These are phyloP conservation scores for Epistrophe eligans DNA, from an alignment of 2,888 invertebrate genomes.

Conservation along the genomic window DNA sequence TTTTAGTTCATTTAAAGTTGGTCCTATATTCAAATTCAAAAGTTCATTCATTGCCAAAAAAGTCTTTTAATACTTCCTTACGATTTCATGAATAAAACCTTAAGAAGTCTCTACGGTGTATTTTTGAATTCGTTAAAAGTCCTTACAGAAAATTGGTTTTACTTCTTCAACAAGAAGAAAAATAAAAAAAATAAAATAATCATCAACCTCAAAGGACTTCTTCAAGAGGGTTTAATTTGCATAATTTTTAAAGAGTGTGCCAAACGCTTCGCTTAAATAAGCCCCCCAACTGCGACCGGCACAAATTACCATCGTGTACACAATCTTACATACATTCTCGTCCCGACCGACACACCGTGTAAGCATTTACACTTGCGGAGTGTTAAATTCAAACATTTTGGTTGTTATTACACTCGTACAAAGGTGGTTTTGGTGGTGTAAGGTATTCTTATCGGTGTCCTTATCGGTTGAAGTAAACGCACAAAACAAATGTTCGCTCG, in stretches of 20 bases:
- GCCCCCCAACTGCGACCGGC: conserved; percentile 6
- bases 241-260: conserved; percentile 43
- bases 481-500: conserved; percentile 74
- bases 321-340: conserved; percentile 44
- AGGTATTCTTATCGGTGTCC: conserved; percentile 58
- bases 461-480: conserved; percentile 48
- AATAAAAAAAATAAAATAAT: neutral
- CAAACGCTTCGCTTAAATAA: conserved; percentile 51
- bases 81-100: conserved; percentile 26
- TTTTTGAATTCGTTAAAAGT: conserved; percentile 33
- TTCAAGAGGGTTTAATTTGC: conserved; percentile 36
- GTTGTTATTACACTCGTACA: conserved; percentile 15
- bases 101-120: conserved; percentile 23
- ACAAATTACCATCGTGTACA: conserved; percentile 43
- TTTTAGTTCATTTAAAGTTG: conserved; percentile 18
- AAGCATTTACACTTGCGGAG: conserved; percentile 57
- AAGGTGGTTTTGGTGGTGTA: neutral
- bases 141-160: conserved; percentile 36
- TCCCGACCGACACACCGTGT: conserved; percentile 40
- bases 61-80: conserved; percentile 11
- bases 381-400: conserved; percentile 62
- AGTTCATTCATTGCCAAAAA: conserved; percentile 27
- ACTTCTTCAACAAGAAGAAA: neutral
- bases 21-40: conserved; percentile 39
- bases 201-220: conserved; percentile 29